Base-by-base conservation (phyloP, 2,113 vertebrate species). In the Oryzias woworae region DNA sequence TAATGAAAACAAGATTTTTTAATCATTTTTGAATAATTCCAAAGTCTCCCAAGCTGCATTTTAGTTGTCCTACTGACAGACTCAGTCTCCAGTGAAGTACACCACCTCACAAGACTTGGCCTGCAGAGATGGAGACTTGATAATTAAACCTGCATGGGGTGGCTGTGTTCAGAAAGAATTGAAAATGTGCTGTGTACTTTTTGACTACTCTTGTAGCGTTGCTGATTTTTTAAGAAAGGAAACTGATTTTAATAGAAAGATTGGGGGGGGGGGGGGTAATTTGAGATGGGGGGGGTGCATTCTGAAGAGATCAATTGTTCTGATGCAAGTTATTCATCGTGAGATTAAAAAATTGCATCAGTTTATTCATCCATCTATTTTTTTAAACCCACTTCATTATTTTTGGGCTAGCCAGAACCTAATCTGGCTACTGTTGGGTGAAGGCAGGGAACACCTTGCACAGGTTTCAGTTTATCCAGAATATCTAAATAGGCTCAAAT, bases 131-230 rank as follows among this genome's bases (percentile, higher is more conserved):
- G 4, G 17, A 47, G 23, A 44, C 18, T 13, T 18, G n/a, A 44
- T 54, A 24, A 55, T 7, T 68, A 20, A 42, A 62, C 61, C 49
- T 24, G 16, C 55, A 55, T 53, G 22, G 10, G 59, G 52, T 63
- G 10, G 10, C 20, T 61, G 53, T 71, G 23, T 44, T 36, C 53
- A 71, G 46, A 62, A 5, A 43, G 12, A 47, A 51, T 36, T 28
- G 8, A 2, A 20, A 48, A 36, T 8, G 58, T 56, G 71, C 54
- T 16, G n/a, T 51, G 42, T 61, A 36, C 48, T 41, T 66, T 56
- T 63, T 55, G 44, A 60, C 60, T 65, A 61, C 49, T 81, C 65
- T 66, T 61, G 28, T 63, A 50, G 60, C 59, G 61, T 62, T 57
- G 31, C 64, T 65, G 18, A 61, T 54, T 69, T 77, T 42, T 67